Evolutionary conservation across 2,888 invertebrate species (phyloP).

Genomic region (Pardosa pseudoannulata): DNA sequence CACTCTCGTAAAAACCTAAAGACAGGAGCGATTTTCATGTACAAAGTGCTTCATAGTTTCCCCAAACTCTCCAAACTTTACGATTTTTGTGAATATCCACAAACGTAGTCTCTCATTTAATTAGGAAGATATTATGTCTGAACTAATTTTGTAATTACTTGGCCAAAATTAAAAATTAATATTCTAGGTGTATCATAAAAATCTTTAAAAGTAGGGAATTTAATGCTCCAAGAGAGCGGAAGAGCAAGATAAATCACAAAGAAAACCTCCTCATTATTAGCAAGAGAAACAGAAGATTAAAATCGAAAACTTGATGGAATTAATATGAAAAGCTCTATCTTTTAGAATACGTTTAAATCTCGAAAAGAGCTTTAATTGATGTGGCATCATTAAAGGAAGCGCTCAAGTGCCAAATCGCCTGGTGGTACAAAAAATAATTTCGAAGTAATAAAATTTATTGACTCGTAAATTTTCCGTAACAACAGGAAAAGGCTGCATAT

Average conservation of each 20-base stretch:
- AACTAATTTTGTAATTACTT: slow-evolving; percentile 42
- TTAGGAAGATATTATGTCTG: neutral
- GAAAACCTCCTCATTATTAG: slow-evolving; percentile 24
- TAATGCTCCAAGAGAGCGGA: neutral
- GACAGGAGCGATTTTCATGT: no score
- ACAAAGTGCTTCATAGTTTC: no score
- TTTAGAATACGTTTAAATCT: slow-evolving; percentile 27
- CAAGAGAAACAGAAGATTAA: slow-evolving; percentile 33
- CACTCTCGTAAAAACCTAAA: no score
- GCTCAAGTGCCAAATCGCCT: slow-evolving; percentile 31
- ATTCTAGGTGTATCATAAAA: slow-evolving; percentile 28
- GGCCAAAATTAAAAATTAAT: slow-evolving; percentile 49
- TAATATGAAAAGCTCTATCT: slow-evolving; percentile 31
- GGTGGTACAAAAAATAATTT: slow-evolving; percentile 31
- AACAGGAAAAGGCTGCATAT: slow-evolving; percentile 2
- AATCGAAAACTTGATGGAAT: slow-evolving; percentile 52
- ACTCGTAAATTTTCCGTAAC: slow-evolving; percentile 35
- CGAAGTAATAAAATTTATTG: slow-evolving; percentile 40
- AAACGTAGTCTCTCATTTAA: no score
- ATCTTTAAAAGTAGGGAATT: neutral
- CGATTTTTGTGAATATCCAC: no score
- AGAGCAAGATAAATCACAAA: slow-evolving; percentile 16
- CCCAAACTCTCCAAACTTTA: no score
- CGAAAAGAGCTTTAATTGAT: slow-evolving; percentile 41
- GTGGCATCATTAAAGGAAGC: slow-evolving; percentile 36